Evolutionary conservation across 2,888 invertebrate genomes (phyloP).

Genomic region (Drosophila limbata): DNA sequence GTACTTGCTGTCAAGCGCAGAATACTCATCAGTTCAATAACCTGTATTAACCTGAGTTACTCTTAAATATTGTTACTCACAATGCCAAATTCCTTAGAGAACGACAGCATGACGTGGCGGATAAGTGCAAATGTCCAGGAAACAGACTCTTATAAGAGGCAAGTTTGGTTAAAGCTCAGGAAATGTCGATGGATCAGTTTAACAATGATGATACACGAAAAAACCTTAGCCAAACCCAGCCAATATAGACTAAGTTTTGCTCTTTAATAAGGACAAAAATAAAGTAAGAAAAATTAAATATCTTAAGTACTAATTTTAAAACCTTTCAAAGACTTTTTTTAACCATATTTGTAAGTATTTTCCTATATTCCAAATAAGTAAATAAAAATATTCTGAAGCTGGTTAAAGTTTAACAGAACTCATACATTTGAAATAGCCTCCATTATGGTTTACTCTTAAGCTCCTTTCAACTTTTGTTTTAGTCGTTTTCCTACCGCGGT

Average conservation of each 20-base stretch:
- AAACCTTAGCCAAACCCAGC: no score
- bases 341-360: background rate
- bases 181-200: background rate
- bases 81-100: constrained; percentile 6
- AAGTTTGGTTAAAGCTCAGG: background rate
- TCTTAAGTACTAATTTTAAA: no score
- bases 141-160: background rate
- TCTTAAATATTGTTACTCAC: constrained; percentile 14
- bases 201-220: background rate
- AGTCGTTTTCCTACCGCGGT: background rate
- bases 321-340: background rate
- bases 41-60: background rate
- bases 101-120: constrained; percentile 14
- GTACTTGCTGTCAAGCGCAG: background rate
- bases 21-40: constrained; percentile 5
- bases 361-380: background rate
- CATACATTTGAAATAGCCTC: background rate
- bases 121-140: background rate
- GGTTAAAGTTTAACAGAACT: background rate
- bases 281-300: no score
- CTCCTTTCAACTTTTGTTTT: background rate
- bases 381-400: background rate
- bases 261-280: no score
- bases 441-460: background rate
- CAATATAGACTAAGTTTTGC: no score